Base-by-base conservation (phyloP, 2,113 vertebrate species). In the Dasyornis broadbenti region DNA sequence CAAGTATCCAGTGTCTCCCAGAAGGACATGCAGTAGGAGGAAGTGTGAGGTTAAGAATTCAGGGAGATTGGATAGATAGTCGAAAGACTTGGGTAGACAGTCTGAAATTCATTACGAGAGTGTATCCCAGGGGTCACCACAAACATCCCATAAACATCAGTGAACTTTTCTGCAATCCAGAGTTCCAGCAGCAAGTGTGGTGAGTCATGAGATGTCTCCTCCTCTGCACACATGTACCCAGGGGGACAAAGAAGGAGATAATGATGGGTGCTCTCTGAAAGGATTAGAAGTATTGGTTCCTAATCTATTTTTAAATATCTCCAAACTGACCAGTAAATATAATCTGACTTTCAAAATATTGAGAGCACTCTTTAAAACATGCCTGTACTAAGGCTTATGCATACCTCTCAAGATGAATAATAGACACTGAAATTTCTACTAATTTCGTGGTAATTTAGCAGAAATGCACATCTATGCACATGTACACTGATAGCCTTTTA, bases 41-140 rank as follows among this genome's bases (percentile, higher is more conserved):
- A 98, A 98, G 95, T 71, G 96, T 91, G 95, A 97, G 95, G 97
- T 98, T 98, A 98, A 97, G 97, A 98, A 98, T 96, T 98, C 96
- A 54, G 93, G 64, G 93, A 98, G 97, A 98, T 97, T 97, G 96
- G 97, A 95, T 86, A 97, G 97, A 98, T 98, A 98, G 94, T 94
- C 59, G 13, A 97, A 97, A 92, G 71, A 7, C 68, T 95, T 82
- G 94, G 86, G 89, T 73, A 95, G 96, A 89, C 35, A 19, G 93
- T 91, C 97, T 98, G 98, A 98, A 98, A 98, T 97, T 98, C 97
- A 97, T 97, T 98, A 98, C 1, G 26, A 88, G 89, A 96, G 63
- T 39, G 50, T 96, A 93, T 97, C 97, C 95, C 53, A 4, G 45
- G 94, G 97, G 97, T 82, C 90, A 92, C 87, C 96, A 91, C 92